phyloP scores from a whole-genome alignment of 2,113 vertebrate species.

The Catharus fuscescens region DNA sequence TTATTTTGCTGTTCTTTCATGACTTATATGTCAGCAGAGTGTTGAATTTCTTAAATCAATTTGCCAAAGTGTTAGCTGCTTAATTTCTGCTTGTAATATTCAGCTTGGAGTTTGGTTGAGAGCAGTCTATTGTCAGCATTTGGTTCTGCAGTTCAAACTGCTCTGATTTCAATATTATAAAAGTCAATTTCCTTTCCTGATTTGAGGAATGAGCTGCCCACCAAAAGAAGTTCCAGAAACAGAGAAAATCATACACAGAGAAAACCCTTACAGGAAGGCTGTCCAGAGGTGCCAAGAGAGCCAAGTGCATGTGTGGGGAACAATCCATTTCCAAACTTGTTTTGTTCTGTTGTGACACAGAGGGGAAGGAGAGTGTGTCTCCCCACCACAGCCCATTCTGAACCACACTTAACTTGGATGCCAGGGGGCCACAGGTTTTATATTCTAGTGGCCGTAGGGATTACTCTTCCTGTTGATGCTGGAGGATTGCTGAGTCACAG shows the following conservation, averaged over 20 bases:
- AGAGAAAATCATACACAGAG: background rate
- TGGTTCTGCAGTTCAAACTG: background rate
- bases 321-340: background rate
- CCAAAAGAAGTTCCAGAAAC: background rate
- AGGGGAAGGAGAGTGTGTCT: background rate
- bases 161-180: background rate
- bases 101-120: background rate
- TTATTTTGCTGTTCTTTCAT: background rate
- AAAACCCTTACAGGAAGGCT: background rate
- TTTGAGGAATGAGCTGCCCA: background rate
- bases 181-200: background rate
- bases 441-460: background rate
- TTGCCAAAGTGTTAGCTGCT: background rate
- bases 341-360: background rate
- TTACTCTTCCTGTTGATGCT: background rate
- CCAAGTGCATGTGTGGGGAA: no score
- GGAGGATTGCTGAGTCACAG: background rate
- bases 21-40: background rate
- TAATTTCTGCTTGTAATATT: background rate
- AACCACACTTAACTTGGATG: background rate
- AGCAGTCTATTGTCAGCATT: background rate
- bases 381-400: accelerated
- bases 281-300: background rate
- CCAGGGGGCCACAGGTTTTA: accelerated
- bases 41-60: conserved; percentile 4